These are phyloP conservation scores for Calonectris borealis DNA, from an alignment of 2,113 vertebrate species.

Conservation along the genomic window DNA sequence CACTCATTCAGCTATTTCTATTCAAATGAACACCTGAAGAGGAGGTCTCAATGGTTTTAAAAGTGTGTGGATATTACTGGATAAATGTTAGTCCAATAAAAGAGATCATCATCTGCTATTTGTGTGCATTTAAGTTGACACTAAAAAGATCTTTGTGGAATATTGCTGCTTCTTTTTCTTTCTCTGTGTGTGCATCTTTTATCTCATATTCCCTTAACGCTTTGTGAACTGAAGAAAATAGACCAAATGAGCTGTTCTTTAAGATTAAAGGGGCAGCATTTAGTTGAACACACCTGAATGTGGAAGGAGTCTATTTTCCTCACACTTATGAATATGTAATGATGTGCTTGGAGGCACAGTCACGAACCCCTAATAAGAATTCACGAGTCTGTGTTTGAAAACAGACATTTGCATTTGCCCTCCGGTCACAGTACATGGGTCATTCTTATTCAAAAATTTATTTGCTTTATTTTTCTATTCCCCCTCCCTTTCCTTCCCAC, in stretches of 20 bases:
- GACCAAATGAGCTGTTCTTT: slow-evolving; percentile 50
- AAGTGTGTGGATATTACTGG: slow-evolving; percentile 87
- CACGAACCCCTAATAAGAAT: slow-evolving; percentile 73
- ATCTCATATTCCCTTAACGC: slow-evolving; percentile 77
- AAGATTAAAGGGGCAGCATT: slow-evolving; percentile 51
- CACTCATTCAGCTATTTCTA: slow-evolving; percentile 89
- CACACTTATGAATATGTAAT: slow-evolving; percentile 69
- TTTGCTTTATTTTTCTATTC: slow-evolving; percentile 65
- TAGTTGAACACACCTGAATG: slow-evolving; percentile 66
- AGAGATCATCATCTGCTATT: slow-evolving; percentile 86
- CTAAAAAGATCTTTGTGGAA: slow-evolving; percentile 84
- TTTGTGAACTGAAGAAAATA: slow-evolving; percentile 74
- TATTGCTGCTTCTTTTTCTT: slow-evolving; percentile 58
- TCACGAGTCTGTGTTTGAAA: slow-evolving; percentile 75
- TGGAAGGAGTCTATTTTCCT: slow-evolving; percentile 57
- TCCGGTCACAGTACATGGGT: slow-evolving; percentile 70
- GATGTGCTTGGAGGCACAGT: slow-evolving; percentile 68
- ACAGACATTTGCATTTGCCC: slow-evolving; percentile 77
- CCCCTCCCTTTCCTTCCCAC: not conserved
- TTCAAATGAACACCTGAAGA: slow-evolving; percentile 94
- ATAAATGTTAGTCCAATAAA: slow-evolving; percentile 88
- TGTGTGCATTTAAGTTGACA: slow-evolving; percentile 88
- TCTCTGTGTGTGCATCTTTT: slow-evolving; percentile 68
- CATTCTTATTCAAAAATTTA: slow-evolving; percentile 74
- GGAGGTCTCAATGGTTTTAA: slow-evolving; percentile 84